Percentiles rank a stretch among this genome's conserved stretches.
phyloP scores from a whole-genome alignment of 92 coral and sea anemone species.

The Zoanthus sociatus region DNA sequence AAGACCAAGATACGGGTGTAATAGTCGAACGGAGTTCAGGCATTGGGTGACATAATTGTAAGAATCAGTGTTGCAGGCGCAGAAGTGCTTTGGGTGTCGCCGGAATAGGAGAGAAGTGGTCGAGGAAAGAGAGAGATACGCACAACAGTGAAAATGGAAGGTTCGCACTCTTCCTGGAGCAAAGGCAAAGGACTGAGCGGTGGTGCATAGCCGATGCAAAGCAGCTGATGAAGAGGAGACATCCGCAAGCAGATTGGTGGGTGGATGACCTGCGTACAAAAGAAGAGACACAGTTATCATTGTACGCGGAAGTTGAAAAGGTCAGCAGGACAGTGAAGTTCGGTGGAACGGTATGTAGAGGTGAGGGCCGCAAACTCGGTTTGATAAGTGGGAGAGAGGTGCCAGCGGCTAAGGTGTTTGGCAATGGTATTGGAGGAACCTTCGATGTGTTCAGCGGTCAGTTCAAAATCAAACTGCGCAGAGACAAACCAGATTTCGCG shows the following conservation, averaged over 20 bases:
- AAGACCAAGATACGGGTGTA: conserved; percentile 39
- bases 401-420: conserved; percentile 10
- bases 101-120: background rate
- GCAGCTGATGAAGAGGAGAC: background rate
- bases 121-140: conserved; percentile 7
- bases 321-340: background rate
- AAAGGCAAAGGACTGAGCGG: background rate
- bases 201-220: background rate
- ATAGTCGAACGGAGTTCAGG: background rate
- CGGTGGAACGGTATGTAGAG: too few relatives aligned
- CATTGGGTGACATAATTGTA: background rate
- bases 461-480: background rate
- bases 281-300: too few relatives aligned
- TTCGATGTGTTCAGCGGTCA: background rate
- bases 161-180: too few relatives aligned
- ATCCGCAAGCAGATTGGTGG: background rate
- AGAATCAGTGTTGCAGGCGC: too few relatives aligned
- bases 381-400: conserved; percentile 22
- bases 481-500: conserved; percentile 1
- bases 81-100: too few relatives aligned
- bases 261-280: background rate
- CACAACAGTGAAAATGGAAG: too few relatives aligned
- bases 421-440: background rate
- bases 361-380: conserved; percentile 1
- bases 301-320: background rate